phyloP scores from a whole-genome alignment of 2,113 vertebrate genomes.

The Spea bombifrons region DNA sequence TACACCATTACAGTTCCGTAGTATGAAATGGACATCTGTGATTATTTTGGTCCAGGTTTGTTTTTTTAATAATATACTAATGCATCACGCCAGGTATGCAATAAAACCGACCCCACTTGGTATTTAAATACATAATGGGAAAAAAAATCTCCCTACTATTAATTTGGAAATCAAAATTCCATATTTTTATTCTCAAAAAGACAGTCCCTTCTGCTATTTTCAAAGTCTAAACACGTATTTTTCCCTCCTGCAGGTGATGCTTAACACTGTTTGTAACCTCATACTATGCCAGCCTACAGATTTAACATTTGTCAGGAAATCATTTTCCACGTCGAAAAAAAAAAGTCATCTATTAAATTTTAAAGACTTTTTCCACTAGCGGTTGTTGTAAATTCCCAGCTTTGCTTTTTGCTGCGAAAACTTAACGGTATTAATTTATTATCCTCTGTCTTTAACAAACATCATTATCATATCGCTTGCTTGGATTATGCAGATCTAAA shows the following conservation, averaged over 20 bases:
- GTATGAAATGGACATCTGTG: no score
- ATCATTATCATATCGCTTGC: slow-evolving; percentile 74
- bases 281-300: slow-evolving; percentile 41
- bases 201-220: neutral
- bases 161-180: no score
- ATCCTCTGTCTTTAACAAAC: slow-evolving; percentile 76
- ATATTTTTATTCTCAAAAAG: neutral
- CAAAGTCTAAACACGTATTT: neutral
- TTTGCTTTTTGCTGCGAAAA: slow-evolving; percentile 71
- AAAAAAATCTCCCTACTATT: no score
- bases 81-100: no score
- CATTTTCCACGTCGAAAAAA: slow-evolving; percentile 53
- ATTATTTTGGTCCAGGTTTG: no score
- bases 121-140: no score
- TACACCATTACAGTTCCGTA: no score
- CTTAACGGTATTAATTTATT: slow-evolving; percentile 75
- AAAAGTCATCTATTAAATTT: slow-evolving; percentile 65
- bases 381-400: slow-evolving; percentile 65
- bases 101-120: no score
- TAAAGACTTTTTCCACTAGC: slow-evolving; percentile 52
- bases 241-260: slow-evolving; percentile 1
- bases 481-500: slow-evolving; percentile 73
- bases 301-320: slow-evolving; percentile 49
- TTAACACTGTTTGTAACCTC: slow-evolving; percentile 14
- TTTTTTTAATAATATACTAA: no score